Evolutionary conservation across 2,888 invertebrate genomes (phyloP), one percentile per base, ranked within the genome.

Genomic region (Ligdia adustata): DNA sequence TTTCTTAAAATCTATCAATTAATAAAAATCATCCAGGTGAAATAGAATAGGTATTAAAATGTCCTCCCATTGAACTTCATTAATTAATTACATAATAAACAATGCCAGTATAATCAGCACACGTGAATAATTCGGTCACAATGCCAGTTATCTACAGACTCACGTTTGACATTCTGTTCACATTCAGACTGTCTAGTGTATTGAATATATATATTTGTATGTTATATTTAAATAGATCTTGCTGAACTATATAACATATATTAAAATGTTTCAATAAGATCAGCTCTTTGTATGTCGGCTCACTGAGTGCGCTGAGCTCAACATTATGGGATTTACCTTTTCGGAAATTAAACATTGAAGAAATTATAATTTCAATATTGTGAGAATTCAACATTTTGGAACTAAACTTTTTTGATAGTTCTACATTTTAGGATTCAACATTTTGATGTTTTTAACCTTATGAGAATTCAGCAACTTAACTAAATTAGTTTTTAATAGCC

Each of bases 141-240:
- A 29, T 14, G 20, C 9, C 9, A 3, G 16, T 22, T 43, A 31
- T 24, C 44, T 29, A 2, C 22, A 2, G 9, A n/a, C 9, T 35
- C 22, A 35, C 31, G 15, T 26, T 44, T 44, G 37, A 44, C 44
- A 38, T 44, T 37, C 13, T 9, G 1, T 1, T 42, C 12, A 44
- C 44, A 44, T 44, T 44, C 26, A 44, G 32, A 38, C 31, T 13
- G 37, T 38, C 31, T 31, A 18, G 24, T 20, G 29, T 31, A 35
- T 29, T 27, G 7, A 9, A 14, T 29, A 14, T 29, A 11, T 11
- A 27, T 11, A 11, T 11, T 4, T 5, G 27, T 27, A 11, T 9
- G 4, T 27, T 11, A 18, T 18, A 4, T 11, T 4, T 27, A n/a
- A 24, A 24, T 24, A 24, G 9, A 24, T 9, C 4, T 9, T 6